Conservation (phyloP, 1,140 invertebrate genomes). For the Ctenoplectra terminalis region DNA sequence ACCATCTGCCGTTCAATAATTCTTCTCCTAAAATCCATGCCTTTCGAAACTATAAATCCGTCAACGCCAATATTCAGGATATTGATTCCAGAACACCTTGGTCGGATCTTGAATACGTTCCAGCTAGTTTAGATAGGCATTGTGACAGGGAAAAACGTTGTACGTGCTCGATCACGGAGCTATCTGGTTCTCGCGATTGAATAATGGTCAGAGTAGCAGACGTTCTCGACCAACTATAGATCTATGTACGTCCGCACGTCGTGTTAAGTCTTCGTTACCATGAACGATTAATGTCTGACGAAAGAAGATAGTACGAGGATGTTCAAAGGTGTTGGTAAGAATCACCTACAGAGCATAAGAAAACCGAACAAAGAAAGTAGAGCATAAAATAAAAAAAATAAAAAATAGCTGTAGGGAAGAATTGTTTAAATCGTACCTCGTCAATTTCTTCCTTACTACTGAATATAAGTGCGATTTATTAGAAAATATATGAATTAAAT, state of each 20-base stretch:
- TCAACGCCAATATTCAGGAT: constrained; percentile 30
- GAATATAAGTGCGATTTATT: too few species aligned
- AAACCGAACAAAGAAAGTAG: too few species aligned
- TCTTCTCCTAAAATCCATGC: constrained; percentile 17
- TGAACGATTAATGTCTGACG: neutral
- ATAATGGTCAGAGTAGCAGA: constrained; percentile 17
- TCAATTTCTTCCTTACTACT: too few species aligned
- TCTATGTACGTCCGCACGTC: neutral
- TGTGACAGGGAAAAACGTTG: constrained; percentile 26
- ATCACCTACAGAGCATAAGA: too few species aligned
- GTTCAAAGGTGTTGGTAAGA: too few species aligned
- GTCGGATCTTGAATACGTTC: constrained; percentile 24
- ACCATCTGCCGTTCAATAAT: constrained; percentile 11
- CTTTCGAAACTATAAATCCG: constrained; percentile 28
- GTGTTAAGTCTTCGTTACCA: constrained; percentile 16
- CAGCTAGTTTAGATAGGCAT: constrained; percentile 18
- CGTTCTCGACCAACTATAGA: constrained; percentile 2
- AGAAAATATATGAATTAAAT: too few species aligned
- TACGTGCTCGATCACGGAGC: constrained; percentile 28
- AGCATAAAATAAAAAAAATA: too few species aligned
- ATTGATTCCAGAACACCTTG: constrained; percentile 30
- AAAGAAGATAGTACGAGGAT: too few species aligned
- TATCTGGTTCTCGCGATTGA: constrained; percentile 25
- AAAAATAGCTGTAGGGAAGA: too few species aligned
- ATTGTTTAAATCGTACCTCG: too few species aligned